Base-by-base conservation (phyloP, 2,797 vertebrate species). In the Heliangelus exortis region DNA sequence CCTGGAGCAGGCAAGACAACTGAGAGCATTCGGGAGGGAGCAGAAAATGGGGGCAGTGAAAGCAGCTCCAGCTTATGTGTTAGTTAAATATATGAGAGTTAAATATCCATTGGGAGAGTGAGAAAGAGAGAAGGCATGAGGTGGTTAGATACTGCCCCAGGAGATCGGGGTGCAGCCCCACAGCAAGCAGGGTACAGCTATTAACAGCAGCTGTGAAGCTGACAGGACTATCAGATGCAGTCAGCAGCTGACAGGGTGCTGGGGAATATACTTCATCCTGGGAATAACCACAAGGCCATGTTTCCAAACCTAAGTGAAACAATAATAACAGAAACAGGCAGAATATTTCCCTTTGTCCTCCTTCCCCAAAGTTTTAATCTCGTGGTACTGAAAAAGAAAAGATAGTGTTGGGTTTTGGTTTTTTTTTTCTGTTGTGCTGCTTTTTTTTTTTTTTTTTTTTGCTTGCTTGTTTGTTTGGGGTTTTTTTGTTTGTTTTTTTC, bases 161-260 rank as follows among this genome's bases (percentile, higher is more conserved):
- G 76, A 93, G 55, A 47, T 4, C 61, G 82, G 84, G 82, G 20
- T 78, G 82, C 61, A 87, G 50, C 31, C 61, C 76, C 82, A 74
- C 76, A 62, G 82, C 61, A 55, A 45, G 28, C 29, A 83, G 84
- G 45, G 45, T 5, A 85, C 9, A 58, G 66, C 72, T 94, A 58
- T 91, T 90, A 92, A 80, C 53, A 87, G 87, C 84, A 94, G 89
- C 79, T 92, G 73, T 58, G 89, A 86, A 81, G 85, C 85, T 89
- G 92, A 92, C 79, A 72, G 79, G 50, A 68, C 79, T 93, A 74
- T 89, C 13, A 0, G 72, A 83, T 12, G 26, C 41, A 36, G 81
- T 58, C 87, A 94, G 75, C 84, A 95, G 72, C 79, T 91, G 82
- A 92, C 79, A 91, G 89, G 33, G 84, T 51, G 50, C 53, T 77